A percentile compares a stretch with the other conserved stretches of the same genome.
Conservation (phyloP, 2,888 invertebrate species). For the Pammene aurita region DNA sequence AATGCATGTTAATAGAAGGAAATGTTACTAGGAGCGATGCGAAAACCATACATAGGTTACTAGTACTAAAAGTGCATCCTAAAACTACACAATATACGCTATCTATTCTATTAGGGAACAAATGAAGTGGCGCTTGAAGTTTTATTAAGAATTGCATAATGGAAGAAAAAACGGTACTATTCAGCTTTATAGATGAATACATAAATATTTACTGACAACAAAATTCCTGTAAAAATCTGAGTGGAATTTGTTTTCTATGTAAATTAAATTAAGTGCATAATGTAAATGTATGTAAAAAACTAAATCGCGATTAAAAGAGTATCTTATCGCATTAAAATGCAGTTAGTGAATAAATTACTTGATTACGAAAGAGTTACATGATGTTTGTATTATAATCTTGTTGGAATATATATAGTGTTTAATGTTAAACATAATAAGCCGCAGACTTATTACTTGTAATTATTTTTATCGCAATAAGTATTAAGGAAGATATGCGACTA, state of each 20-base stretch:
- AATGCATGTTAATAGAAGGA: too few species aligned
- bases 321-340: conserved; percentile 23
- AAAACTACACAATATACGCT: too few species aligned
- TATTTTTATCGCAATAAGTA: neutral
- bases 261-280: conserved; percentile 8
- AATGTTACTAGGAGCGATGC: too few species aligned
- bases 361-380: conserved; percentile 38
- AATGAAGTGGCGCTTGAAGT: too few species aligned
- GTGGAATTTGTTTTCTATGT: neutral
- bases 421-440: neutral
- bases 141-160: too few species aligned
- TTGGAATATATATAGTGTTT: too few species aligned
- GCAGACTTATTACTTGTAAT: neutral
- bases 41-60: too few species aligned
- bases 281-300: conserved; percentile 1
- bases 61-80: too few species aligned
- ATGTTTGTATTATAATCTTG: conserved; percentile 7
- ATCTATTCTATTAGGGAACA: too few species aligned
- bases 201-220: conserved; percentile 18
- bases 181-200: conserved; percentile 45
- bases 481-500: too few species aligned
- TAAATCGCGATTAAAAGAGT: conserved; percentile 10
- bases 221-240: conserved; percentile 13
- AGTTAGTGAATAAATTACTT: conserved; percentile 25
- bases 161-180: too few species aligned